phyloP scores from a whole-genome alignment of 2,888 invertebrate species.

The Acheta domesticus region DNA sequence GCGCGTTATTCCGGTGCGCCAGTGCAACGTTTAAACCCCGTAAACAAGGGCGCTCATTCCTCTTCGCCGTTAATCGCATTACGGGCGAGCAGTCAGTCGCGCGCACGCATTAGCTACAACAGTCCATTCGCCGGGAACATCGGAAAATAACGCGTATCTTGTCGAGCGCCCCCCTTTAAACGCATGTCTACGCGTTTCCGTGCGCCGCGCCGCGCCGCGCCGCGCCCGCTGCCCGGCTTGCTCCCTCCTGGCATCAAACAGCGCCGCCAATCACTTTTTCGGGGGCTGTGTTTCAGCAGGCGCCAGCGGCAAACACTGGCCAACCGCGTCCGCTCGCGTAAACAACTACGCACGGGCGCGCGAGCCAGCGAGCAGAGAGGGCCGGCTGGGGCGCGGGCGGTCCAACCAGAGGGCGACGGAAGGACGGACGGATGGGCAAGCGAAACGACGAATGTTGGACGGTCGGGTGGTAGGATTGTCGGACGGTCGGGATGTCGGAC shows the following conservation, averaged over 20 bases:
- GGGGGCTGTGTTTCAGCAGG: neutral
- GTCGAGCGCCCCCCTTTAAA: neutral
- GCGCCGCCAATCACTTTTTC: conserved; percentile 18
- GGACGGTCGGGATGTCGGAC: no score
- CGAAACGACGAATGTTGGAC: no score
- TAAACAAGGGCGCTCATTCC: no score
- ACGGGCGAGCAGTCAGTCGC: neutral
- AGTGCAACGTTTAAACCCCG: no score
- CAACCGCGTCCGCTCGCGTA: neutral
- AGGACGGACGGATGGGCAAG: no score
- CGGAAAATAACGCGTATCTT: neutral
- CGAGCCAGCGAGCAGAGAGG: neutral
- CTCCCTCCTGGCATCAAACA: neutral
- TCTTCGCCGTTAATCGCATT: no score
- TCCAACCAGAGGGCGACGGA: no score
- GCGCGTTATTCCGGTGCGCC: no score
- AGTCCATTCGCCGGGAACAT: neutral
- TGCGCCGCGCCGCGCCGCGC: neutral
- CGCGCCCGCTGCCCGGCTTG: neutral
- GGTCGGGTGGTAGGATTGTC: no score
- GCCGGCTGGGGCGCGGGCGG: no score
- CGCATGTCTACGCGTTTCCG: neutral
- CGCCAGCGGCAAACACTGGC: neutral
- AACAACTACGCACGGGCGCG: neutral
- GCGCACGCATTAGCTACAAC: neutral